phyloP scores from a whole-genome alignment of 2,113 vertebrate species.

The Callionymus lyra region DNA sequence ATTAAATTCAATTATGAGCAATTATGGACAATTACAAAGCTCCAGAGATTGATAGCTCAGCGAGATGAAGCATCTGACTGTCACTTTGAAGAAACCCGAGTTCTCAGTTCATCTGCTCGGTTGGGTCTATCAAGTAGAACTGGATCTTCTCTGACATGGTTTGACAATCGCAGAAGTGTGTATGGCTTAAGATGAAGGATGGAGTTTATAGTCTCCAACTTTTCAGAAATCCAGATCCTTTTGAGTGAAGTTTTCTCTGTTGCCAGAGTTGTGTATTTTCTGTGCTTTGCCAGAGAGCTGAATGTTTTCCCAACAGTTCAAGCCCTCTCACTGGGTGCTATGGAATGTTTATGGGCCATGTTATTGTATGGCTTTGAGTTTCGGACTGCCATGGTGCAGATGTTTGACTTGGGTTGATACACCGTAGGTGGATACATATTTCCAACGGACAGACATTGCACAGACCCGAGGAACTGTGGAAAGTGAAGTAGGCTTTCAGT shows the following conservation, averaged over 20 bases:
- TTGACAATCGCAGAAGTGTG: slow-evolving; percentile 18
- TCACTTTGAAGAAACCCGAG: slow-evolving; percentile 41
- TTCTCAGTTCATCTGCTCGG: slow-evolving; percentile 34
- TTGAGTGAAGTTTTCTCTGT: slow-evolving; percentile 33
- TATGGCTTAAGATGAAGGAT: slow-evolving; percentile 21
- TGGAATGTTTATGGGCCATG: slow-evolving; percentile 46
- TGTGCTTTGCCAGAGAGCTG: slow-evolving; percentile 25
- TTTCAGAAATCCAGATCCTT: not conserved
- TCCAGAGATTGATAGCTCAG: slow-evolving; percentile 53
- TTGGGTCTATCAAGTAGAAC: slow-evolving; percentile 34
- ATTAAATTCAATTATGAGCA: slow-evolving; percentile 57
- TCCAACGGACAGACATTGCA: slow-evolving; percentile 29
- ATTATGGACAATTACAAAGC: slow-evolving; percentile 58
- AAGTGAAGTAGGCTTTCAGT: slow-evolving; percentile 27
- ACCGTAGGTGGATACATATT: slow-evolving; percentile 22
- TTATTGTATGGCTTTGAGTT: slow-evolving; percentile 54
- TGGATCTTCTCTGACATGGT: slow-evolving; percentile 43
- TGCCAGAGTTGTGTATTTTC: slow-evolving; percentile 22
- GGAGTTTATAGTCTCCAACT: slow-evolving; percentile 7
- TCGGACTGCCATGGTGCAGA: slow-evolving; percentile 35
- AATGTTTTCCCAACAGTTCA: slow-evolving; percentile 51
- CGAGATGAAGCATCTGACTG: slow-evolving; percentile 42
- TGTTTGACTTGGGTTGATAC: slow-evolving; percentile 56
- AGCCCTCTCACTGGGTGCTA: slow-evolving; percentile 38
- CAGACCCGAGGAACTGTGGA: slow-evolving; percentile 31